phyloP scores from a whole-genome alignment of 2,888 invertebrate genomes.

The Dasypogon diadema region DNA sequence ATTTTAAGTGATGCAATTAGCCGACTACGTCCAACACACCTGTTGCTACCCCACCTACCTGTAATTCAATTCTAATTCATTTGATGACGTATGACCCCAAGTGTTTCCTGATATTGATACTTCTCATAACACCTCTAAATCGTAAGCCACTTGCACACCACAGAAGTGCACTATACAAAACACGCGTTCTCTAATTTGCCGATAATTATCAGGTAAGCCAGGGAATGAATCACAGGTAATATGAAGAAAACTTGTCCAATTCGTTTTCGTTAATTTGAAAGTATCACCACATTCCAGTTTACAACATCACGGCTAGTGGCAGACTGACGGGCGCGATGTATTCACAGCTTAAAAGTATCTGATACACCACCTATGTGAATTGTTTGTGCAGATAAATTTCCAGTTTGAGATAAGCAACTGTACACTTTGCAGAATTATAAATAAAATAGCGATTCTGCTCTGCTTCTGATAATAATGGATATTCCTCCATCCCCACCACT shows the following conservation, averaged over 20 bases:
- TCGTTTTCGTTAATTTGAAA: background rate
- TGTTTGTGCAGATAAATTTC: background rate
- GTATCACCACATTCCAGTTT: background rate
- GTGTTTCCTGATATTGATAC: too few species aligned
- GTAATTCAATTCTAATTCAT: background rate
- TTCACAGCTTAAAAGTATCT: background rate
- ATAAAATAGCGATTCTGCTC: too few species aligned
- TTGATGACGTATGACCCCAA: background rate
- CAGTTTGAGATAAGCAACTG: background rate
- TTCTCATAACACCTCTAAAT: too few species aligned
- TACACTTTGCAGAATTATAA: too few species aligned
- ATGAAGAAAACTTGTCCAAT: background rate
- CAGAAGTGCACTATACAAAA: background rate
- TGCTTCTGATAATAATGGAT: too few species aligned
- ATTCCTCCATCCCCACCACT: too few species aligned
- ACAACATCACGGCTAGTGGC: background rate
- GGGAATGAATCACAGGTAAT: background rate
- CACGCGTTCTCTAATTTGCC: background rate
- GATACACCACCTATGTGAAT: background rate
- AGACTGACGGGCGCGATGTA: slow-evolving; percentile 31
- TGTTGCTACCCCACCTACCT: slow-evolving; percentile 3
- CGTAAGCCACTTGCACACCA: background rate
- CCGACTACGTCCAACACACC: background rate
- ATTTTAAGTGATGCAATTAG: background rate
- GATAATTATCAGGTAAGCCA: background rate